Base-by-base conservation (phyloP, 1,140 invertebrate species). In the Calliopsis andreniformis region DNA sequence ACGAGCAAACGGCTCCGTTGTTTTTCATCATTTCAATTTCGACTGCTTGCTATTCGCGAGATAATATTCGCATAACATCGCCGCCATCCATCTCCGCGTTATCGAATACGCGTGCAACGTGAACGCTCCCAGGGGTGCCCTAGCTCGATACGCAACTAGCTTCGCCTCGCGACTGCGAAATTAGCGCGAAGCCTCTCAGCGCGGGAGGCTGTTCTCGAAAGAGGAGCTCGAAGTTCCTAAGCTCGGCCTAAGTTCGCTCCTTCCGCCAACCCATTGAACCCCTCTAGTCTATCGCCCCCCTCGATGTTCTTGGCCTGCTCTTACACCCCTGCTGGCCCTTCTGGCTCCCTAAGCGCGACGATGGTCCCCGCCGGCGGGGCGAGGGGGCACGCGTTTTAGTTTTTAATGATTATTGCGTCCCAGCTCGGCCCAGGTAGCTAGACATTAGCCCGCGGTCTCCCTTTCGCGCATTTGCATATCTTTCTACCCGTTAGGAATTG, bases 321-420 rank as follows among this genome's bases (percentile, higher is more conserved):
- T 16, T 23, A 18, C 72, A n/a, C 39, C 42, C 35, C 42, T 39
- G 42, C 8, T n/a, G 5, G 23, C 62, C 55, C 59, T 23, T 2
- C 66, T 61, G 25, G 45, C 45, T 39, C 59, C 12, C 58, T 1
- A 53, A 58, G 51, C 45, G 6, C 45, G 45, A 62, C 14, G 58
- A 63, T 28, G 58, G 59, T 43, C 5, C 20, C 71, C 61, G 16
- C 25, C 20, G 53, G 10, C 12, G 45, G 10, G 23, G 71, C 45
- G 25, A 69, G 68, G 39, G 49, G 43, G 62, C 71, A 79, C 87
- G 78, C 83, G 85, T 87, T 89, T 89, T 88, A 89, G 84, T 90
- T 90, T 91, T 89, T 91, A 91, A 91, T 89, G 89, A 90, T 90
- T 89, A 91, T 91, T 91, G 89, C 86, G 76, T 83, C 75, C 78